Conservation (phyloP, 1,140 invertebrate species). For the Mizuhopecten yessoensis region DNA sequence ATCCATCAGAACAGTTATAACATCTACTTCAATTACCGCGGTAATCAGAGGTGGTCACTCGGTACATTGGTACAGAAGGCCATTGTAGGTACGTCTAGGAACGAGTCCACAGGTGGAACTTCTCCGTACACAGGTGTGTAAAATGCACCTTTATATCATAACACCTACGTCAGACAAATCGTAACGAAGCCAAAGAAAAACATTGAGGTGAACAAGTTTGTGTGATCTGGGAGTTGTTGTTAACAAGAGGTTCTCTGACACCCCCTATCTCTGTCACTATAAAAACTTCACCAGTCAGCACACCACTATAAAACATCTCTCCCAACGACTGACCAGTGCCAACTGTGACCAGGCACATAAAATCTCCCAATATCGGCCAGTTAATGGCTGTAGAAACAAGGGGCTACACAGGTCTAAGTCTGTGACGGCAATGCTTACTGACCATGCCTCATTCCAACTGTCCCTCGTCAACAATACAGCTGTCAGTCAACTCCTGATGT, state of each 20-base stretch:
- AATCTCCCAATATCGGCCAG: background rate
- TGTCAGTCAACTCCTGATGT: background rate
- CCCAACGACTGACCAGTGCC: background rate
- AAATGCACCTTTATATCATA: constrained; percentile 1
- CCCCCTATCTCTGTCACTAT: background rate
- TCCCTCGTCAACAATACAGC: background rate
- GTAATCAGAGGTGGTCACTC: background rate
- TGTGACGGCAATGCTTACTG: background rate
- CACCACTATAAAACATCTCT: background rate
- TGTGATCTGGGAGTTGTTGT: background rate
- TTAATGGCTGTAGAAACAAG: background rate
- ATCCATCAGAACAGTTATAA: constrained; percentile 1
- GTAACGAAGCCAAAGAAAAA: background rate
- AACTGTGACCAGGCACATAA: constrained; percentile 13
- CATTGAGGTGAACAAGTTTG: background rate
- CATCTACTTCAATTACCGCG: background rate
- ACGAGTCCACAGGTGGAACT: background rate
- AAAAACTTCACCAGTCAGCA: background rate
- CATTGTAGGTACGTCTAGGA: background rate
- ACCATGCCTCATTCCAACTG: background rate
- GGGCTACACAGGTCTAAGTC: background rate
- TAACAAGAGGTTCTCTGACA: background rate
- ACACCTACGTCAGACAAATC: constrained; percentile 5
- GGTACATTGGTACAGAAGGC: background rate
- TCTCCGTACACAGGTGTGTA: background rate